Evolutionary conservation across 2,113 vertebrate species (phyloP), one percentile per base, ranked within the genome.

Genomic region (Oryzias javanicus): DNA sequence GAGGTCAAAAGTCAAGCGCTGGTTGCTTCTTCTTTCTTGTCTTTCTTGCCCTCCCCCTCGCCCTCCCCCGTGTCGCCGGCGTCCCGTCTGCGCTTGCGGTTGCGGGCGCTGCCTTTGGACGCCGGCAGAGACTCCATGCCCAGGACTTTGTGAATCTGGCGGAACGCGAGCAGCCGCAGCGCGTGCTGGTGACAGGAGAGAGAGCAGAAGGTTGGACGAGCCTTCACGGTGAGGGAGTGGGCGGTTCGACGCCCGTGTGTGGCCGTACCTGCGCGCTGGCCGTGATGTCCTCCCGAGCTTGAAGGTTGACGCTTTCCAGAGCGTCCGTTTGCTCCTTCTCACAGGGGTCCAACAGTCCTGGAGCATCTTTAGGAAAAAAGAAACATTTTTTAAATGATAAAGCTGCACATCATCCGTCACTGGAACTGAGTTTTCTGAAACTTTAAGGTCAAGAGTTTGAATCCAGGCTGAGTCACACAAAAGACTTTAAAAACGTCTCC

Each of bases 291-390:
- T 93, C 94, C 61, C 91, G 76, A 42, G 90, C 83, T 80, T 93
- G 91, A 29, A 48, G 71, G 17, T 60, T 89, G 91, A 92, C 76
- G 60, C 54, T 70, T 40, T 86, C 78, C 14, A 94, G 68, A 50
- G 76, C 88, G 4, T 94, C 91, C 6, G 78, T 85, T 14, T 79
- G 88, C 20, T 90, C 89, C 70, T 91, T 92, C 86, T 93, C 92
- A 64, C 92, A 94, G 22, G 92, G 92, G 71, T 94, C 94, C 60
- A 89, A 87, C 60, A 95, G 82, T 19, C 92, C 92, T 0, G 93
- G 91, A 42, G 93, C 94, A 40, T 91, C 94, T 96, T 84, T 18
- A 44, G 10, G 10, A 15, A 55, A 19, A 35, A 55, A 35, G 24
- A 35, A 35, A 42, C 5, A 42, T 42, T n/a, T 13, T 16, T 3